These are phyloP conservation scores for Planococcus citri DNA, from an alignment of 1,140 invertebrate species.

Conservation along the genomic window DNA sequence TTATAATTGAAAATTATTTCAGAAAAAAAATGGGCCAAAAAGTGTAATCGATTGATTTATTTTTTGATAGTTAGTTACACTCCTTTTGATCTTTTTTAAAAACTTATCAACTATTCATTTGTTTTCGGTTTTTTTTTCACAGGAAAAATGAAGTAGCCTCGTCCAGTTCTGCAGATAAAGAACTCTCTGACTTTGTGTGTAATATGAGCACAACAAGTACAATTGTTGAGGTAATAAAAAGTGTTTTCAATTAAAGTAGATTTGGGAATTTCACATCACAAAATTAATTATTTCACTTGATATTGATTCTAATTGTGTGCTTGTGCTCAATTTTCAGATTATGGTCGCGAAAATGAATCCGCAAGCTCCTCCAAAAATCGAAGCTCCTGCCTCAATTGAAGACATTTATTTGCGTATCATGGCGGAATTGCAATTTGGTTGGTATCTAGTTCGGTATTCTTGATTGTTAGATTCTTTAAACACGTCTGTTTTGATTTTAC, in stretches of 20 bases:
- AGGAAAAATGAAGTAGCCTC: slow-evolving; percentile 48
- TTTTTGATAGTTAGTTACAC: too few relatives aligned
- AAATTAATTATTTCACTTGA: background rate
- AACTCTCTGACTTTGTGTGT: slow-evolving; percentile 69
- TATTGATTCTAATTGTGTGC: background rate
- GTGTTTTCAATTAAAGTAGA: too few relatives aligned
- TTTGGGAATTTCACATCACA: too few relatives aligned
- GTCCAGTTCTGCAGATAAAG: slow-evolving; percentile 50
- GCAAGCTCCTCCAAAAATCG: slow-evolving; percentile 36
- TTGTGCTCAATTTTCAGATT: slow-evolving; percentile 35
- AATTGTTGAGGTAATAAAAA: slow-evolving; percentile 43
- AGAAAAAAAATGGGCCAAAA: too few relatives aligned
- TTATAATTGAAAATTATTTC: too few relatives aligned
- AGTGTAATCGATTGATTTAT: too few relatives aligned
- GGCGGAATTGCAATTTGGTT: slow-evolving; percentile 78
- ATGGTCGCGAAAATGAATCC: slow-evolving; percentile 43
- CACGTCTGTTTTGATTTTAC: too few relatives aligned
- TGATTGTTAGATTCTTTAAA: too few relatives aligned
- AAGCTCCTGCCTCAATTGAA: slow-evolving; percentile 42
- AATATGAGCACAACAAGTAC: slow-evolving; percentile 70
- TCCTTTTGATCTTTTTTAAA: too few relatives aligned
- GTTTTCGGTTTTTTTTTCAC: slow-evolving; percentile 27
- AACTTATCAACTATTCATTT: too few relatives aligned
- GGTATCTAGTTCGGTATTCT: too few relatives aligned
- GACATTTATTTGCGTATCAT: slow-evolving; percentile 73